Base-by-base conservation (phyloP, 2,113 vertebrate species). In the Syrmaticus mikado region DNA sequence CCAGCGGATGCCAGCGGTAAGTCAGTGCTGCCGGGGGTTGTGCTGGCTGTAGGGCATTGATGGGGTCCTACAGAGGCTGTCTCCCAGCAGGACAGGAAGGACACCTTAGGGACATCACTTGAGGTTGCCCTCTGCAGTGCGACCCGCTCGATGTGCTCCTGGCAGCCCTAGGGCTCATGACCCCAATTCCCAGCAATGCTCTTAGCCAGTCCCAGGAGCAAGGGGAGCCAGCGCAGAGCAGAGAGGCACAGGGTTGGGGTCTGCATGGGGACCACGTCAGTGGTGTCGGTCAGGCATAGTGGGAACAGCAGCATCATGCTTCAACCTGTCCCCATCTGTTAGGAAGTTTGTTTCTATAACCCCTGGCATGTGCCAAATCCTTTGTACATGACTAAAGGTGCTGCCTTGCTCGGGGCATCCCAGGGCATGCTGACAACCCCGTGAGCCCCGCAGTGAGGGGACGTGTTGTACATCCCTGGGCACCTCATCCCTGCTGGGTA, bases 381-480 rank as follows among this genome's bases (percentile, higher is more conserved):
- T 3, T 3, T 3, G 72, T 76, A 7, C 28, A 13, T 73, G 72
- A 1, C 3, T 8, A 1, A 1, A 4, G 60, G 43, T 1, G 6
- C 7, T 1, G 1, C 7, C 10, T 11, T 15, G 24, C n/a, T 24
- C 12, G 2, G 80, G 61, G 50, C 43, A 46, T 25, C 62, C 14
- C 3, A 1, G 27, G 65, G 28, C 1, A 1, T 0, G 58, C 38
- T 13, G 75, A 16, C 55, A 20, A 46, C 3, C 28, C 43, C 22
- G 11, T 25, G 61, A 53, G 82, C 85, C 32, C 48, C 12, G 73
- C 58, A 8, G 46, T 43, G 12, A 17, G 25, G 27, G 90, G 81
- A n/a, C 8, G 1, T 4, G 10, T 1, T 0, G 0, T 2, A 43
- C 16, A 16, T 5, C 43, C 30, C n/a, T 6, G 50, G 34, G 64